Conservation (phyloP, 2,797 vertebrate genomes). For the Schizopygopsis pylzovi region DNA sequence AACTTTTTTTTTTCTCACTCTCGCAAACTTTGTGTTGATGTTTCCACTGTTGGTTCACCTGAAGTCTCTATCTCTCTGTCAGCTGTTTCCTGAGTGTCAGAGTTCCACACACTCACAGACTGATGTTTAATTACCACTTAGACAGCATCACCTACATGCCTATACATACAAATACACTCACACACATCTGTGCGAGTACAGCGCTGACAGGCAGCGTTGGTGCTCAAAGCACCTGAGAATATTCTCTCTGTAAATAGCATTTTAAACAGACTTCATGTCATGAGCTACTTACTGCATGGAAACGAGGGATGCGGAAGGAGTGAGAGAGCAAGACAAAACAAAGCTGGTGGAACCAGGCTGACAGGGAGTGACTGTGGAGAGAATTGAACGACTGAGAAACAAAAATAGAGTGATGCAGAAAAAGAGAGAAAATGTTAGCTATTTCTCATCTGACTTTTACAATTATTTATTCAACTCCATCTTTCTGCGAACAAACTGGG, state of each 20-base stretch:
- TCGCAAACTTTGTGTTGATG: neutral
- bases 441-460: slow-evolving; percentile 2
- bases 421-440: neutral
- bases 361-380: slow-evolving; percentile 21
- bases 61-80: neutral
- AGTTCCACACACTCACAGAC: slow-evolving; percentile 21
- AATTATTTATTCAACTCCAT: slow-evolving; percentile 38
- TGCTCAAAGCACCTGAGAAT: slow-evolving; percentile 35
- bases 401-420: slow-evolving; percentile 9
- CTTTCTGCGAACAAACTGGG: slow-evolving; percentile 36
- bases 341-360: neutral
- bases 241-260: slow-evolving; percentile 33
- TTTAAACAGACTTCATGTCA: slow-evolving; percentile 51
- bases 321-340: slow-evolving; percentile 27
- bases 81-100: slow-evolving; percentile 16
- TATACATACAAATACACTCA: slow-evolving; percentile 22
- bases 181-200: neutral
- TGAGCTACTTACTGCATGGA: slow-evolving; percentile 13
- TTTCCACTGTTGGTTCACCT: neutral
- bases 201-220: slow-evolving; percentile 13
- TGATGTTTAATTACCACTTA: slow-evolving; percentile 47
- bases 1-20: neutral
- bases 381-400: neutral
- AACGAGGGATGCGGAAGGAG: neutral
- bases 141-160: slow-evolving; percentile 13